Conservation (phyloP, 2,113 vertebrate genomes). For the Actinemys pallida region DNA sequence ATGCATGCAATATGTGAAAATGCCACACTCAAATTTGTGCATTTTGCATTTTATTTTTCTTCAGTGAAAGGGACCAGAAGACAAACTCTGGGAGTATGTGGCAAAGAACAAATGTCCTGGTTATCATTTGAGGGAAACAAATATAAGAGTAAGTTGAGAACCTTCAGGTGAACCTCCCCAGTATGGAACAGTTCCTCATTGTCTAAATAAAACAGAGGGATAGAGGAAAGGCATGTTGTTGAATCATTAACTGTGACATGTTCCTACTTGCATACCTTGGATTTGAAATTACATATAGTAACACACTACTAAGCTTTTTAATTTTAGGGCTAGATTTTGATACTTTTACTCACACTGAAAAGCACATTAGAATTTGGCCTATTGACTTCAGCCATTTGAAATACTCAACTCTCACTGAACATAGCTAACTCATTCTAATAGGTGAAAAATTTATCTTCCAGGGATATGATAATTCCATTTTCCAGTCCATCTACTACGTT, state of each 20-base stretch:
- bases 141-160: not conserved
- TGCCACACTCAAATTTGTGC: not conserved
- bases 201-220: not conserved
- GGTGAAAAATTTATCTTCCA: not conserved
- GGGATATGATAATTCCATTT: not conserved
- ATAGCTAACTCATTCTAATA: not conserved
- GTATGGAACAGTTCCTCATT: not conserved
- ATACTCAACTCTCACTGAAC: accelerated
- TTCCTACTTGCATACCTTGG: not conserved
- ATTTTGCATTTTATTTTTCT: not conserved
- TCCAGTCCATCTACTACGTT: not conserved
- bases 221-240: not conserved
- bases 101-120: not conserved
- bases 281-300: not conserved
- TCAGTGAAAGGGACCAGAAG: not conserved
- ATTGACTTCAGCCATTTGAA: not conserved
- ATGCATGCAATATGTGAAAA: not conserved
- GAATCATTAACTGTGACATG: not conserved
- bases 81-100: not conserved
- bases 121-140: not conserved
- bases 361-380: not conserved
- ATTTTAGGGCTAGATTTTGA: not conserved
- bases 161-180: not conserved
- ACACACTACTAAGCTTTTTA: not conserved
- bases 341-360: not conserved